Conservation (phyloP, 2,797 vertebrate genomes). For the Pagetopsis macropterus region DNA sequence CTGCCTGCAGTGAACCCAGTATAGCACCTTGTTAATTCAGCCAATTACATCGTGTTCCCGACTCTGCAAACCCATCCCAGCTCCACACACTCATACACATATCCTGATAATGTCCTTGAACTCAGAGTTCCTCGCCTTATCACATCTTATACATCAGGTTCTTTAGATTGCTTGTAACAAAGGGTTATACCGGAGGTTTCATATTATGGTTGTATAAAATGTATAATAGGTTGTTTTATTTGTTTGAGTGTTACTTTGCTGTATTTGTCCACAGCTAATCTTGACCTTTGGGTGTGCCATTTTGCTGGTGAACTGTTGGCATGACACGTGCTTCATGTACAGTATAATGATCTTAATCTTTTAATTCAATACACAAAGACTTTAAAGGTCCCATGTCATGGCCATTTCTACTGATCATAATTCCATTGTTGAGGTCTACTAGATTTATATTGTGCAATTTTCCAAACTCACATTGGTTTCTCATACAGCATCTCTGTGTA, state of each 20-base stretch:
- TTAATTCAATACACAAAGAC: background rate
- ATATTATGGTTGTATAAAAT: background rate
- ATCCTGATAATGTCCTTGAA: background rate
- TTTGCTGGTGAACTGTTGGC: background rate
- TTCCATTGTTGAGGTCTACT: too few species aligned
- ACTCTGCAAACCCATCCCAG: slow-evolving; percentile 9
- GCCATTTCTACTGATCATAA: too few species aligned
- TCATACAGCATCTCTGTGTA: too few species aligned
- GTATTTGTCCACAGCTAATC: too few species aligned
- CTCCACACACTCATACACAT: background rate
- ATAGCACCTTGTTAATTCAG: slow-evolving; percentile 53
- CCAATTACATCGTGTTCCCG: slow-evolving; percentile 36
- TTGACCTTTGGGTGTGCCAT: background rate
- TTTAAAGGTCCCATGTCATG: background rate
- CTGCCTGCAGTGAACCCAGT: slow-evolving; percentile 26
- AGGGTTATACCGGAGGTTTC: background rate
- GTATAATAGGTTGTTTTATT: background rate
- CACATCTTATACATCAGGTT: background rate
- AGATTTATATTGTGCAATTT: too few species aligned
- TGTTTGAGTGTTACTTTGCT: too few species aligned
- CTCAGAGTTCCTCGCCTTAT: background rate
- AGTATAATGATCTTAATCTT: background rate
- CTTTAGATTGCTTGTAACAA: background rate
- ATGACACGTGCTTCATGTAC: background rate
- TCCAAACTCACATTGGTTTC: too few species aligned